phyloP scores from a whole-genome alignment of 2,888 invertebrate species.

The Agonopterix alstromeriana region DNA sequence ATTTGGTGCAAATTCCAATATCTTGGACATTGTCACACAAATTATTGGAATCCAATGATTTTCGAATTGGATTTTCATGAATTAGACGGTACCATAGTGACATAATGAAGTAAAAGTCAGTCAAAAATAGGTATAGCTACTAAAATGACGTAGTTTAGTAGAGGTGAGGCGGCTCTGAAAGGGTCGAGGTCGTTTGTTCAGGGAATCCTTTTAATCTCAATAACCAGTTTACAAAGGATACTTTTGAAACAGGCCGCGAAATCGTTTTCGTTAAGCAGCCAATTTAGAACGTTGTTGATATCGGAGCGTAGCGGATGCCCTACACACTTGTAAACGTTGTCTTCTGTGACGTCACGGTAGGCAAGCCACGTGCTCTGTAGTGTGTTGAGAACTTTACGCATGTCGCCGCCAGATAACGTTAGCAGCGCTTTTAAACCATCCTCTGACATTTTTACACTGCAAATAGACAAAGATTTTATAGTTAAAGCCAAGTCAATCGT shows the following conservation, averaged over 20 bases:
- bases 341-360: slow-evolving; percentile 91
- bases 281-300: slow-evolving; percentile 91
- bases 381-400: slow-evolving; percentile 97
- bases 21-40: too few relatives aligned
- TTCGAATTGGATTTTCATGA: too few relatives aligned
- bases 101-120: too few relatives aligned
- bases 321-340: slow-evolving; percentile 95
- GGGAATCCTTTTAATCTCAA: too few relatives aligned
- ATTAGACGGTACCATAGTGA: too few relatives aligned
- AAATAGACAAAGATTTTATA: not conserved
- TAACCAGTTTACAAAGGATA: slow-evolving; percentile 80
- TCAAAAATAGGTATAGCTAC: too few relatives aligned
- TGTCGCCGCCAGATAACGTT: slow-evolving; percentile 95
- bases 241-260: slow-evolving; percentile 86
- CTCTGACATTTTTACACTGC: slow-evolving; percentile 87
- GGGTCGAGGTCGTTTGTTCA: too few relatives aligned
- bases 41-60: too few relatives aligned
- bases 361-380: slow-evolving; percentile 97
- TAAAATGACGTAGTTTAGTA: too few relatives aligned
- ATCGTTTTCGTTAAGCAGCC: slow-evolving; percentile 88
- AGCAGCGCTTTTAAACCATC: slow-evolving; percentile 94
- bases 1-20: too few relatives aligned
- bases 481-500: too few relatives aligned
- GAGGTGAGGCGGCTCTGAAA: too few relatives aligned
- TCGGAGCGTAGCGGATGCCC: slow-evolving; percentile 96